A percentile compares a stretch with the other conserved stretches of the same genome.
These are phyloP conservation scores for Arothron firmamentum DNA, from an alignment of 2,113 vertebrate species.

Conservation along the genomic window DNA sequence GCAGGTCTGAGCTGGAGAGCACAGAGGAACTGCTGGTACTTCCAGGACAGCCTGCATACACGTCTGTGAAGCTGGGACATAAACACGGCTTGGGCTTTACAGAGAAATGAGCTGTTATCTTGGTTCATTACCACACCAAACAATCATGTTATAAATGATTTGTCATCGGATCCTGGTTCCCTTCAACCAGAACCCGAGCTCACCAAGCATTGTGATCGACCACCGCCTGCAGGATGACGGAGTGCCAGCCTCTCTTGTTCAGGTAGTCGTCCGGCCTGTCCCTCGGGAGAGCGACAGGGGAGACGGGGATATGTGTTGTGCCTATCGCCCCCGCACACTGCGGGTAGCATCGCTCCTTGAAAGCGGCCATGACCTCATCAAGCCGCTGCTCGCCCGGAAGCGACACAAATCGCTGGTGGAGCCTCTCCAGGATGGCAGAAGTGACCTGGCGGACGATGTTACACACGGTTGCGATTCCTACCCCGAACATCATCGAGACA, in stretches of 20 bases:
- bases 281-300: neutral
- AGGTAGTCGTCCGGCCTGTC: conserved; percentile 38
- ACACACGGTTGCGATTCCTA: conserved; percentile 38
- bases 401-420: conserved; percentile 23
- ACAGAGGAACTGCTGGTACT: conserved; percentile 30
- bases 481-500: conserved; percentile 37
- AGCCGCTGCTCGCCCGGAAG: conserved; percentile 32
- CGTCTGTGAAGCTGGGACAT: conserved; percentile 35
- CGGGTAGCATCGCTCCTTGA: conserved; percentile 39
- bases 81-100: too few species aligned
- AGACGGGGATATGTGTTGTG: conserved; percentile 41
- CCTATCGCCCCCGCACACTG: conserved; percentile 51
- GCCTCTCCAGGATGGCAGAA: conserved; percentile 15
- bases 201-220: conserved; percentile 47
- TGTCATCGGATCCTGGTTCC: neutral
- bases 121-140: too few species aligned
- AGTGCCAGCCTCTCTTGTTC: conserved; percentile 48
- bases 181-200: neutral
- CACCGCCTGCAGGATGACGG: conserved; percentile 49
- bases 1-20: conserved; percentile 42
- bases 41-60: conserved; percentile 50
- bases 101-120: too few species aligned
- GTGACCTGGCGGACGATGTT: conserved; percentile 37
- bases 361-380: conserved; percentile 27
- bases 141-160: too few species aligned